These are phyloP conservation scores for Saguinus midas DNA, from an alignment of 2,113 vertebrate species.

Conservation along the genomic window DNA sequence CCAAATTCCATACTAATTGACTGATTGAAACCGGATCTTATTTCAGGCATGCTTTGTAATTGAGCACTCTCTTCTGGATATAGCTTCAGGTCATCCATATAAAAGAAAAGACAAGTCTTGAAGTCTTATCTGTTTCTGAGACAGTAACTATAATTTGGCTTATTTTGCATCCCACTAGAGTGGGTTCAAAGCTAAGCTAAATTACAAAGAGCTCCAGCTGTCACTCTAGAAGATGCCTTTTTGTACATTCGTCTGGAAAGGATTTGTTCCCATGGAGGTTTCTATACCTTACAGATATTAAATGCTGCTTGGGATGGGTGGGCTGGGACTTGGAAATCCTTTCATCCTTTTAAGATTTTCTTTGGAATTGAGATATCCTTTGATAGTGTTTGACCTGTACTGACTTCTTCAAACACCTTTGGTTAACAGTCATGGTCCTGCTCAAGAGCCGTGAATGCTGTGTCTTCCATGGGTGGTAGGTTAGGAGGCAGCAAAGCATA, in stretches of 20 bases:
- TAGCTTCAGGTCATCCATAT: slow-evolving; percentile 58
- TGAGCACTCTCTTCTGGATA: slow-evolving; percentile 23
- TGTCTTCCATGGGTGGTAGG: neutral
- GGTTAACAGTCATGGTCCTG: neutral
- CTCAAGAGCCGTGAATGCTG: neutral
- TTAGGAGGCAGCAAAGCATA: rapidly evolving
- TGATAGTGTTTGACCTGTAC: neutral
- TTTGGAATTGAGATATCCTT: neutral
- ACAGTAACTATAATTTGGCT: slow-evolving; percentile 55
- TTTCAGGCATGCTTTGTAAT: slow-evolving; percentile 66
- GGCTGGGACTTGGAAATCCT: slow-evolving; percentile 41
- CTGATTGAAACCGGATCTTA: slow-evolving; percentile 58
- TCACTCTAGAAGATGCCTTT: slow-evolving; percentile 49
- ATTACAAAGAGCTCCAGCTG: slow-evolving; percentile 68
- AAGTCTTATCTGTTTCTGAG: slow-evolving; percentile 70
- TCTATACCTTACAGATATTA: slow-evolving; percentile 41
- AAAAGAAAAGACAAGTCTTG: slow-evolving; percentile 66
- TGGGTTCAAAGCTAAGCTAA: slow-evolving; percentile 69
- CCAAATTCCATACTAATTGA: slow-evolving; percentile 50
- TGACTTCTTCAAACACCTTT: neutral
- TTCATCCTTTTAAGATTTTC: slow-evolving; percentile 46
- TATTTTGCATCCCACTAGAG: slow-evolving; percentile 51
- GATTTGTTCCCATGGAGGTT: slow-evolving; percentile 49
- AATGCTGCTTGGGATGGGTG: slow-evolving; percentile 15
- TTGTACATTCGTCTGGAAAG: slow-evolving; percentile 52